These are phyloP conservation scores for Agrotis ipsilon DNA, from an alignment of 2,888 invertebrate species.

Conservation along the genomic window DNA sequence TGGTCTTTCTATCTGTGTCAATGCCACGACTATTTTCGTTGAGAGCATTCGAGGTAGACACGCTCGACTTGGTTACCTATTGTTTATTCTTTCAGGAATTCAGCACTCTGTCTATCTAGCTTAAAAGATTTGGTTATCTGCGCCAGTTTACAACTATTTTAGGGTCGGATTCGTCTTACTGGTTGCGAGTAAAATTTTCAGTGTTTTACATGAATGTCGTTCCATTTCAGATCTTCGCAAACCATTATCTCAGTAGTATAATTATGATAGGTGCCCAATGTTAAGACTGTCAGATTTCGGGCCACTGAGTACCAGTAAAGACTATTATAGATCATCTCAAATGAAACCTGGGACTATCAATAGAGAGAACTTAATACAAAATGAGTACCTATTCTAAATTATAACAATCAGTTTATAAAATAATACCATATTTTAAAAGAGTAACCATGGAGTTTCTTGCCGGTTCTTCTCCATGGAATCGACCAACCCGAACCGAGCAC, in stretches of 20 bases:
- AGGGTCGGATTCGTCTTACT: not conserved
- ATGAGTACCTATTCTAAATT: too few relatives aligned
- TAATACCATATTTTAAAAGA: too few relatives aligned
- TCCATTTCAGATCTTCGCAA: not conserved
- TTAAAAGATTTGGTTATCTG: not conserved
- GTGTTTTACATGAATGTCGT: not conserved
- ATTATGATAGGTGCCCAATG: not conserved
- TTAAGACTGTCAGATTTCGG: not conserved
- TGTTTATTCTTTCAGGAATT: constrained; percentile 32
- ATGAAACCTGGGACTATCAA: not conserved
- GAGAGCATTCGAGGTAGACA: constrained; percentile 42
- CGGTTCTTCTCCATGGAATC: too few relatives aligned
- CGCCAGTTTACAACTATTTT: not conserved
- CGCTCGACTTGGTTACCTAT: constrained; percentile 30
- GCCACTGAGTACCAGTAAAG: not conserved
- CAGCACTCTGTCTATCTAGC: not conserved
- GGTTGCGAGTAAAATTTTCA: not conserved
- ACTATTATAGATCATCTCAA: not conserved
- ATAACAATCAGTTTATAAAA: too few relatives aligned
- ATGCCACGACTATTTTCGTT: constrained; percentile 48
- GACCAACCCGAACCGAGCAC: too few relatives aligned
- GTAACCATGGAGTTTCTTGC: too few relatives aligned
- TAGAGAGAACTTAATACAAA: not conserved
- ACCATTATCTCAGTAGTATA: not conserved
- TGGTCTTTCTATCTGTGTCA: constrained; percentile 42